These are phyloP conservation scores for Drosophila melanica DNA, from an alignment of 1,140 invertebrate species.

Conservation along the genomic window DNA sequence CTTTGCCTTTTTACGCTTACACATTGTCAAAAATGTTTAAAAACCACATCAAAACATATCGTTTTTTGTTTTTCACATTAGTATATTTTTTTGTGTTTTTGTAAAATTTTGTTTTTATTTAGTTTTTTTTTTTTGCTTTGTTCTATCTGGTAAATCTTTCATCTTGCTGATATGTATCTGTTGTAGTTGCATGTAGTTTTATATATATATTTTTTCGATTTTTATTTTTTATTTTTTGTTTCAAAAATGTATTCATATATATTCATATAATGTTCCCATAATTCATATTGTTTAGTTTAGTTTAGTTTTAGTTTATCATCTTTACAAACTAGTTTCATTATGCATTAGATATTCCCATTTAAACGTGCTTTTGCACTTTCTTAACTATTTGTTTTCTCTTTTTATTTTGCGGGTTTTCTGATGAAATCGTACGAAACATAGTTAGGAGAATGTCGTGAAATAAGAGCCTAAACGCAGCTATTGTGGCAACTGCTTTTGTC, in stretches of 20 bases:
- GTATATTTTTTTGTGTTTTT: slow-evolving; percentile 30
- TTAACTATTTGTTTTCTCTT: slow-evolving; percentile 4
- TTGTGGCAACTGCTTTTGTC: slow-evolving; percentile 21
- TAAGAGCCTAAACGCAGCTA: slow-evolving; percentile 39
- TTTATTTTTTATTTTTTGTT: slow-evolving; percentile 24
- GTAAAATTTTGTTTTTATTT: slow-evolving; percentile 34
- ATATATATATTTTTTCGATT: slow-evolving; percentile 20
- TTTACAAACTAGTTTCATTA: slow-evolving; percentile 55
- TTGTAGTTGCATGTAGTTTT: slow-evolving; percentile 67
- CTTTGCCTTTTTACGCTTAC: slow-evolving; percentile 73
- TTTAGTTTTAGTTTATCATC: slow-evolving; percentile 57
- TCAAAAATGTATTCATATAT: slow-evolving; percentile 41
- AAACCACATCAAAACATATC: slow-evolving; percentile 81
- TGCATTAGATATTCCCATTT: slow-evolving; percentile 37
- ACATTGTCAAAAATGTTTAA: slow-evolving; percentile 68
- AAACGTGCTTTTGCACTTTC: slow-evolving; percentile 23
- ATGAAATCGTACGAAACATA: slow-evolving; percentile 38
- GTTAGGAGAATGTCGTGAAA: slow-evolving; percentile 57
- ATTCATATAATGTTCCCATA: slow-evolving; percentile 83
- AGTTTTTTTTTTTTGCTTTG: slow-evolving; percentile 55
- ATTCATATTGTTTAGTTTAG: slow-evolving; percentile 82
- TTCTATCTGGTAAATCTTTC: slow-evolving; percentile 49
- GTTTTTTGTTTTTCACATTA: slow-evolving; percentile 36
- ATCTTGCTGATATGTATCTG: slow-evolving; percentile 82
- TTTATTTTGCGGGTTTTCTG: slow-evolving; percentile 13